Conservation (phyloP, 2,888 invertebrate species). For the Rhimphoctona megacephalus region DNA sequence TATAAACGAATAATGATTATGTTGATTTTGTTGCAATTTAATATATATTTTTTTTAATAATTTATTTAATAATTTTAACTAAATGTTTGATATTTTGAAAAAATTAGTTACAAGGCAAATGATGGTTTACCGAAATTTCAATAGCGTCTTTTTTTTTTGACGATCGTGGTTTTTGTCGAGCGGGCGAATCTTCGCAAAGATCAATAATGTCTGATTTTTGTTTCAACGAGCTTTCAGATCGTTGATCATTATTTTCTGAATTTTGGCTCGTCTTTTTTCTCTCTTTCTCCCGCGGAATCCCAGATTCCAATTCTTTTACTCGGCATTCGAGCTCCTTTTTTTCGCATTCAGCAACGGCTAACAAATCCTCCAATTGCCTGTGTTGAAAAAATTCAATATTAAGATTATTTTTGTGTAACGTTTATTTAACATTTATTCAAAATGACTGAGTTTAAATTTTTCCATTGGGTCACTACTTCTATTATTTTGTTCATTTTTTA, state of each 20-base stretch:
- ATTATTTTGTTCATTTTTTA: neutral
- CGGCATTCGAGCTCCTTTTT: constrained; percentile 25
- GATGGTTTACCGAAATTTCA: constrained; percentile 23
- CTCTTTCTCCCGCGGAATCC: neutral
- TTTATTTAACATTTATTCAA: neutral
- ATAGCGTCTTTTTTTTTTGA: neutral
- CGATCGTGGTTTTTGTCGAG: neutral
- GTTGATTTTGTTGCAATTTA: too few relatives aligned
- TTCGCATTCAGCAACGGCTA: constrained; percentile 37
- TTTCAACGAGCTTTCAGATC: constrained; percentile 1
- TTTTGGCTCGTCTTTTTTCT: neutral
- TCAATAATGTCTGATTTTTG: constrained; percentile 29
- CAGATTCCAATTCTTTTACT: constrained; percentile 45
- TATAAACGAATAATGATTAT: neutral
- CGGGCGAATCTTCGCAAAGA: constrained; percentile 23
- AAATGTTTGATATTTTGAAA: neutral
- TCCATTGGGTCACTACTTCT: neutral
- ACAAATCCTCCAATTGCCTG: constrained; percentile 60
- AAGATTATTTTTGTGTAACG: neutral
- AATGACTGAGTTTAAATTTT: neutral
- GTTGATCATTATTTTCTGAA: neutral
- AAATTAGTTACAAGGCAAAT: neutral
- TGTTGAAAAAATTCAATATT: neutral
- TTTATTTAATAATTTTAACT: neutral
- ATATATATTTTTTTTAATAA: neutral